Evolutionary conservation across 2,113 vertebrate species (phyloP).

Genomic region (Marcusenius ussheri): DNA sequence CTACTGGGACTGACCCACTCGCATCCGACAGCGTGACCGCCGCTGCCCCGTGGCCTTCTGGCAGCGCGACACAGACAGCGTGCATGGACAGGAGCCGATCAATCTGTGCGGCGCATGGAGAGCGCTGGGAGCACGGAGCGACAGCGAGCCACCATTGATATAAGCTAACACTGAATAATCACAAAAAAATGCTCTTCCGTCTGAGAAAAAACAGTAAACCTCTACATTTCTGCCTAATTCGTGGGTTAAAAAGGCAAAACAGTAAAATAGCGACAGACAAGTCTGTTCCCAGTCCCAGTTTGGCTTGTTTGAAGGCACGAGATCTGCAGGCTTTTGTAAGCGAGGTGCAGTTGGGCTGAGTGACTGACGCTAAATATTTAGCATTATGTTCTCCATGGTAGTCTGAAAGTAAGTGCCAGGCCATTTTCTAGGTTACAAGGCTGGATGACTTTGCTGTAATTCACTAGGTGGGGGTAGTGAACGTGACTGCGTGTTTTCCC

Average conservation of each 20-base stretch:
- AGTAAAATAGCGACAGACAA: not conserved
- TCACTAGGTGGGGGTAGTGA: not conserved
- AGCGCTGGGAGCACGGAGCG: too few relatives aligned
- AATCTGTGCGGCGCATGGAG: not conserved
- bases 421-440: slow-evolving; percentile 13
- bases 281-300: not conserved
- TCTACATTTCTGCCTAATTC: not conserved
- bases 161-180: not conserved
- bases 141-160: not conserved
- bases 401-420: not conserved
- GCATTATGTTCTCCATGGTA: not conserved
- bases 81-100: not conserved
- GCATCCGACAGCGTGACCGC: not conserved
- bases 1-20: not conserved
- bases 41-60: not conserved
- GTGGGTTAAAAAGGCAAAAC: not conserved
- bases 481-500: not conserved
- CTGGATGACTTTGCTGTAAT: slow-evolving; percentile 7
- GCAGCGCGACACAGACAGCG: not conserved
- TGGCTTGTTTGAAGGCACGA: not conserved
- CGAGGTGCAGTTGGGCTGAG: not conserved
- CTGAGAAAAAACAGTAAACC: not conserved
- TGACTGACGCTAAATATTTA: not conserved
- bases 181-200: not conserved
- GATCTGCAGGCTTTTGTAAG: not conserved